Conservation (phyloP, 2,113 vertebrate genomes). For the Orthonyx spaldingii region DNA sequence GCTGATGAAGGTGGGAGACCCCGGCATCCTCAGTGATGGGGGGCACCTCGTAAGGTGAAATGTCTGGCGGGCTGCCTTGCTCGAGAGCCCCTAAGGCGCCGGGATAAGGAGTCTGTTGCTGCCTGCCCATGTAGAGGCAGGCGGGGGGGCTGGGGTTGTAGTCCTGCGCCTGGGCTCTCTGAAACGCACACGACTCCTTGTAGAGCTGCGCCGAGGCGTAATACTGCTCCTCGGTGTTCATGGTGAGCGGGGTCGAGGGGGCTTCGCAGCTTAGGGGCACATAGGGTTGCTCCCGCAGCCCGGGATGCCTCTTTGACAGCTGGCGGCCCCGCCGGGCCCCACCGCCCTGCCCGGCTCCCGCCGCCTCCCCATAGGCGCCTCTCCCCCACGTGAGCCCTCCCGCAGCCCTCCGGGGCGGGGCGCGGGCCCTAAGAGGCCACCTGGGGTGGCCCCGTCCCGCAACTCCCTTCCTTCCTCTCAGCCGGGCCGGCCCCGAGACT, state of each 20-base stretch:
- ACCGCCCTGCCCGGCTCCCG: neutral
- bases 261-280: slow-evolving; percentile 19
- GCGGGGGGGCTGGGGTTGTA: slow-evolving; percentile 86
- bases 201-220: slow-evolving; percentile 85
- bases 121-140: slow-evolving; percentile 91
- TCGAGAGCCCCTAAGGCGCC: slow-evolving; percentile 79
- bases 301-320: slow-evolving; percentile 71
- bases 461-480: neutral
- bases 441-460: neutral
- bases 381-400: slow-evolving; percentile 68
- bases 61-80: slow-evolving; percentile 81
- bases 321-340: slow-evolving; percentile 14
- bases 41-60: slow-evolving; percentile 83
- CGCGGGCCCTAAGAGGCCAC: slow-evolving; percentile 21
- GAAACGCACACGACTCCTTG: slow-evolving; percentile 91
- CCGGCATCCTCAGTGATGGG: slow-evolving; percentile 82
- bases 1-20: slow-evolving; percentile 79
- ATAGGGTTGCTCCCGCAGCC: neutral
- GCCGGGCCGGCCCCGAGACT: neutral
- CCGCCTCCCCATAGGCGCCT: slow-evolving; percentile 65
- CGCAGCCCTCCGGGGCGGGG: slow-evolving; percentile 54
- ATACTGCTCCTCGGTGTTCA: slow-evolving; percentile 92
- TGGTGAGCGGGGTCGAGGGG: slow-evolving; percentile 65
- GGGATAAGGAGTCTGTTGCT: slow-evolving; percentile 70
- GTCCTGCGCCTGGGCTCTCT: slow-evolving; percentile 82